Percentiles rank a stretch among this genome's conserved stretches.
Conservation (phyloP, 2,113 vertebrate genomes). For the Passer domesticus region DNA sequence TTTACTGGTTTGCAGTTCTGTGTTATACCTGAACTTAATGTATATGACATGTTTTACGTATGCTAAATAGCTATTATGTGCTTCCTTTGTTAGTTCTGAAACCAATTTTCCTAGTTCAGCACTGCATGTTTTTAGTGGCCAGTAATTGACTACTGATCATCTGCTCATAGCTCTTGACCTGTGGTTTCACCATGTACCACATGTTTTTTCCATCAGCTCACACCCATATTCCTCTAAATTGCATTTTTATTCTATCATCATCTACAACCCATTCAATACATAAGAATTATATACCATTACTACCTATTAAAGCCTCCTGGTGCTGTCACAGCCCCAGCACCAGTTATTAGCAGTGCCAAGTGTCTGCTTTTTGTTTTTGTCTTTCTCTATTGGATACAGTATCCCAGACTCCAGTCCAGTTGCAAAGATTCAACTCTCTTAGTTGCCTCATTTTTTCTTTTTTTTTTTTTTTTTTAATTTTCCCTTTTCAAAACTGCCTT, state of each 20-base stretch:
- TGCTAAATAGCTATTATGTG: background rate
- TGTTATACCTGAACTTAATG: background rate
- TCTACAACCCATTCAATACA: too few species aligned
- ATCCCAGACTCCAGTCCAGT: background rate
- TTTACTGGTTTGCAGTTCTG: background rate
- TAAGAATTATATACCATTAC: background rate
- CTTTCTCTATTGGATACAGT: background rate
- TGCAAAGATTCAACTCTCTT: background rate
- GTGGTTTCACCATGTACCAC: background rate
- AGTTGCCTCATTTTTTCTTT: background rate
- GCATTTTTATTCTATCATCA: background rate
- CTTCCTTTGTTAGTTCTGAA: background rate
- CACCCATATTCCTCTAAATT: background rate
- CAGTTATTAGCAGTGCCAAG: background rate
- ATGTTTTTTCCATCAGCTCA: background rate
- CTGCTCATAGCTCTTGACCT: background rate
- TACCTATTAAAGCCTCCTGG: background rate
- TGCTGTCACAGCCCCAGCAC: fast-evolving
- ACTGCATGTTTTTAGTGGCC: background rate
- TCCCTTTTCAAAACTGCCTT: background rate
- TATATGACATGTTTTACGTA: background rate
- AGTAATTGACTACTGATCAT: background rate
- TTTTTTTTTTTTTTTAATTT: background rate
- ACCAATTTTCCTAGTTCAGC: background rate
- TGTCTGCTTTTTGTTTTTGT: background rate